These are phyloP conservation scores for Channallabes apus DNA, from an alignment of 2,797 vertebrate genomes.

Conservation along the genomic window DNA sequence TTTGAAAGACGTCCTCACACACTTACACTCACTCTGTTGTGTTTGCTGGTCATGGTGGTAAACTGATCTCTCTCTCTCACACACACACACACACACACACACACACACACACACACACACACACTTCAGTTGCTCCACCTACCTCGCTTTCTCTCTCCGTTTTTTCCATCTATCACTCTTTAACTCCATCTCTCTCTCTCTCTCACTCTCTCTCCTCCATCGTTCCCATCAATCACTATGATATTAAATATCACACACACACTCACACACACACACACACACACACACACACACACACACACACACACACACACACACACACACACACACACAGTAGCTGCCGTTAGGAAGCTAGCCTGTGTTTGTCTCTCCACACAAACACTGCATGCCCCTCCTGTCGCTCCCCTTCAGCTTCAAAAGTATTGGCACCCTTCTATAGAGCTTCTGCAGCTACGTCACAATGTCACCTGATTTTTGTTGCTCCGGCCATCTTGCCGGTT, in stretches of 20 bases:
- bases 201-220: conserved; percentile 22
- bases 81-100: conserved; percentile 33
- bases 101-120: conserved; percentile 29
- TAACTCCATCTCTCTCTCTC: conserved; percentile 39
- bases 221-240: conserved; percentile 50
- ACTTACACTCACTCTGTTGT: background rate
- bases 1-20: background rate
- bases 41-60: conserved; percentile 4
- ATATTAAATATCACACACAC: conserved; percentile 85
- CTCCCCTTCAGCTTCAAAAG: conserved; percentile 13
- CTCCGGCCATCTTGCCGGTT: too few species aligned
- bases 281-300: conserved; percentile 17
- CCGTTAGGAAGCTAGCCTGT: conserved; percentile 27
- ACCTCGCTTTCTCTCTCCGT: conserved; percentile 40
- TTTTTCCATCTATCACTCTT: conserved; percentile 39
- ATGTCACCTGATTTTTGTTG: too few species aligned
- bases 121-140: conserved; percentile 35
- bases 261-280: conserved; percentile 56
- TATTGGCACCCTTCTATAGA: conserved; percentile 1
- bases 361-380: conserved; percentile 3
- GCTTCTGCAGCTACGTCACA: too few species aligned
- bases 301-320: conserved; percentile 17
- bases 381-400: background rate
- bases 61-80: conserved; percentile 32
- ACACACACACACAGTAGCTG: conserved; percentile 47